Evolutionary conservation across 1,140 invertebrate species (phyloP), one percentile per base, ranked within the genome.

Genomic region (Drosophila sucinea): DNA sequence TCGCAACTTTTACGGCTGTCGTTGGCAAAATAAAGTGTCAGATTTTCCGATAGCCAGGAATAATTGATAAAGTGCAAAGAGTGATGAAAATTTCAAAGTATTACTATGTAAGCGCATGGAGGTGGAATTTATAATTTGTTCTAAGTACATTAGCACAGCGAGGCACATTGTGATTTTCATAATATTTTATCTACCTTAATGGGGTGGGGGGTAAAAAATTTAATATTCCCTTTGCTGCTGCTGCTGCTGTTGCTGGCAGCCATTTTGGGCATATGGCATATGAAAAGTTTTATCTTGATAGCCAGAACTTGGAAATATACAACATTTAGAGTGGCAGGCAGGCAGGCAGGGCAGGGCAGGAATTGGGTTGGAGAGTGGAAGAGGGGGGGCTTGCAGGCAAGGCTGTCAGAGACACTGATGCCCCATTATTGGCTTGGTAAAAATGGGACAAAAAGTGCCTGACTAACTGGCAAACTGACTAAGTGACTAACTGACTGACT

Each of bases 241-340:
- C 17, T 17, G 17, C 17, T 17, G 17, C 17, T 17, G 17, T 17
- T 17, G 17, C 71, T 75, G 73, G 73, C 73, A 76, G 66, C 54
- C 73, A 32, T 69, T 40, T 58, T 35, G 32, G 33, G 56, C 32
- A 35, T 58, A 35, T 38, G 56, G 56, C 32, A 58, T 58, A 47
- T 73, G 44, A 63, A 58, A 76, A 76, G 58, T 76, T 76, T 64
- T 76, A 76, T 76, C 73, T 76, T 77, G 73, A 76, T 76, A 40
- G 73, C 75, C 75, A 76, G 72, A 66, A 69, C 73, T 76, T 75
- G 65, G 73, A 25, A 17, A 17, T 17, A 47, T 47, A 54, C 35
- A 76, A 25, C 65, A 41, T 60, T 8, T 56, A 60, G 55, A 63
- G 35, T 29, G 62, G 60, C 63, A 17, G 38, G 54, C 62, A 57